phyloP scores from a whole-genome alignment of 1,140 invertebrate species.

The Sycobia sp. region DNA sequence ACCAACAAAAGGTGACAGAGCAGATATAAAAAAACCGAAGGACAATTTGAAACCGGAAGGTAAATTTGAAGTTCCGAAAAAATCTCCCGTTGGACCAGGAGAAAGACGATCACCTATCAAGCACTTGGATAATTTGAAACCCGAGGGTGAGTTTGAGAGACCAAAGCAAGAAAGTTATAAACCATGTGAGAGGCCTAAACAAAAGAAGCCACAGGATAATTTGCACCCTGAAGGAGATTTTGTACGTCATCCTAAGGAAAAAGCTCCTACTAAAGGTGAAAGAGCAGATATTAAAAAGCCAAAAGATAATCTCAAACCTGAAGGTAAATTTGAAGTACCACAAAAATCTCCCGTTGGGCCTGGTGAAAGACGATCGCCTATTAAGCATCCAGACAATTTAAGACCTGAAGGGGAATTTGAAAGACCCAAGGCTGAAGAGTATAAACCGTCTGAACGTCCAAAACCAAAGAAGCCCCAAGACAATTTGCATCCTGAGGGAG shows the following conservation, averaged over 20 bases:
- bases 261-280: slow-evolving; percentile 62
- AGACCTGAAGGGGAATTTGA: slow-evolving; percentile 64
- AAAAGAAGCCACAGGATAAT: slow-evolving; percentile 68
- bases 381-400: slow-evolving; percentile 67
- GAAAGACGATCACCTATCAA: slow-evolving; percentile 65
- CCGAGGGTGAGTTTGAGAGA: slow-evolving; percentile 66
- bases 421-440: slow-evolving; percentile 60
- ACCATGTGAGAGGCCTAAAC: slow-evolving; percentile 63
- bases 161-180: slow-evolving; percentile 53
- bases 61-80: slow-evolving; percentile 60
- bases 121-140: slow-evolving; percentile 67
- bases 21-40: slow-evolving; percentile 53
- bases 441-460: slow-evolving; percentile 65
- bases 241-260: slow-evolving; percentile 55
- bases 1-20: slow-evolving; percentile 57
- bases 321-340: slow-evolving; percentile 66
- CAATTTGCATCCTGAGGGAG: slow-evolving; percentile 71
- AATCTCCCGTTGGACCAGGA: slow-evolving; percentile 55
- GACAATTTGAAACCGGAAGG: slow-evolving; percentile 67
- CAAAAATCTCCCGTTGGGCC: slow-evolving; percentile 59
- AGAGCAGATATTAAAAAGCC: slow-evolving; percentile 53
- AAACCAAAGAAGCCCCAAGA: slow-evolving; percentile 68
- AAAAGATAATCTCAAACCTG: slow-evolving; percentile 61
- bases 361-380: slow-evolving; percentile 61
- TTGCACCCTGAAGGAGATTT: slow-evolving; percentile 68